A percentile compares a stretch with the other conserved stretches of the same genome.
phyloP scores from a whole-genome alignment of 2,113 vertebrate genomes.

The Sarotherodon lohbergeri region DNA sequence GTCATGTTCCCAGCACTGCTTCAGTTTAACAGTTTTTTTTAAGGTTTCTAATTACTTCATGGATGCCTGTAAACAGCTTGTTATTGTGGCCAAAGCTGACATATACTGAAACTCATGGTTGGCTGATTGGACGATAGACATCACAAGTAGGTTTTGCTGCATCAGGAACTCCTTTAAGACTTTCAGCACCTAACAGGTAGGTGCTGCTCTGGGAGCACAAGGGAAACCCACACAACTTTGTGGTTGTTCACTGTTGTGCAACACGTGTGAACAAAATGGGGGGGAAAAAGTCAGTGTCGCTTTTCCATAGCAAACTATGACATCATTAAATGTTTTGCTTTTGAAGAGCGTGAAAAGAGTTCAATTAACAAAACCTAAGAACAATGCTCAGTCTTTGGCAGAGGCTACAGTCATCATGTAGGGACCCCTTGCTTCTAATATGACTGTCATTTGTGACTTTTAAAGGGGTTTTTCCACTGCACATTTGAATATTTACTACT shows the following conservation, averaged over 20 bases:
- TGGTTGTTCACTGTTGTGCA: background rate
- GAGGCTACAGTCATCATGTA: fast-evolving
- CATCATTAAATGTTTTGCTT: background rate
- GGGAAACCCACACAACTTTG: background rate
- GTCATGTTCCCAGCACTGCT: background rate
- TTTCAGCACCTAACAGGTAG: background rate
- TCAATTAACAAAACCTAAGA: background rate
- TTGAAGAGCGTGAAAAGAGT: background rate
- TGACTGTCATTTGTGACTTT: background rate
- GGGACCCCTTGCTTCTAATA: background rate
- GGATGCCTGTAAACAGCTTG: background rate
- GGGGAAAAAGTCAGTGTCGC: fast-evolving
- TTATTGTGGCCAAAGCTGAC: background rate
- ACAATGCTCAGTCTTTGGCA: background rate
- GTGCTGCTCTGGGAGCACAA: background rate
- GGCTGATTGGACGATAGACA: background rate
- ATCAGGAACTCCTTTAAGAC: background rate
- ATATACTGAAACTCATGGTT: background rate
- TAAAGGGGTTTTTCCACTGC: background rate
- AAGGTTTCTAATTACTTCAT: fast-evolving
- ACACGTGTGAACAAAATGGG: background rate
- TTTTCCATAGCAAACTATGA: background rate
- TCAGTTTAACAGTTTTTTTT: background rate
- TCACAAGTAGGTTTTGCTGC: background rate
- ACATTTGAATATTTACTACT: background rate